Base-by-base conservation (phyloP, 2,888 invertebrate genomes). In the Polylopha cassiicola region DNA sequence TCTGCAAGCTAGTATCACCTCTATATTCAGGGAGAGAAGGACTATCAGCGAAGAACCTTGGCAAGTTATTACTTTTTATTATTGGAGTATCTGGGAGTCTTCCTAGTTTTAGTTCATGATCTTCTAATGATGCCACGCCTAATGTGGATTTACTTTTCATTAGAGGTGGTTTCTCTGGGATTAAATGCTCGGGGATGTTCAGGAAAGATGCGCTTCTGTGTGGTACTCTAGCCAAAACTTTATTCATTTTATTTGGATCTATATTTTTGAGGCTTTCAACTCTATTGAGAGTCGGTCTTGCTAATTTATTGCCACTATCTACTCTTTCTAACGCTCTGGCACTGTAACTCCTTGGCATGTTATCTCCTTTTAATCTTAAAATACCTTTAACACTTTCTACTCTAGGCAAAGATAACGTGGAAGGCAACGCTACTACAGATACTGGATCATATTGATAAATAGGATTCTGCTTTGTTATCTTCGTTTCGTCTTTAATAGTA, bases 151-250 rank as follows among this genome's bases (percentile, higher is more conserved):
- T 80, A 28, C 78, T 80, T 47, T 84, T 84, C 0, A 71, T 53
- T 21, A 84, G 38, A 0, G 81, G 79, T 3, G 86, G 81, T 43
- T 81, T 81, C 20, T 72, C 73, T 6, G 84, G 81, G 0, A 61
- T 53, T 10, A 82, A 55, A 55, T 85, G 79, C 37, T 74, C 74
- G 3, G 86, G 84, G 23, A 86, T 78, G 14, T 85, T 85, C 1
- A 86, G 49, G 64, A 84, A 86, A 0, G 86, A 86, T 0, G 86
- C 86, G 26, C 86, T 86, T 55, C 84, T 70, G 43, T 81, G 77
- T 1, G 86, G 86, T 2, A 86, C 73, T 53, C 81, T 71, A 1
- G 76, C 58, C 43, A 86, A 45, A 0, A 86, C 76, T 46, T 71
- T 85, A 30, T 78, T 85, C 0, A 86, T 66, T 59, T 77, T 80